These are phyloP conservation scores for Lytechinus variegatus DNA, from an alignment of 35 echinoderm and acorn worm genomes.

Conservation along the genomic window DNA sequence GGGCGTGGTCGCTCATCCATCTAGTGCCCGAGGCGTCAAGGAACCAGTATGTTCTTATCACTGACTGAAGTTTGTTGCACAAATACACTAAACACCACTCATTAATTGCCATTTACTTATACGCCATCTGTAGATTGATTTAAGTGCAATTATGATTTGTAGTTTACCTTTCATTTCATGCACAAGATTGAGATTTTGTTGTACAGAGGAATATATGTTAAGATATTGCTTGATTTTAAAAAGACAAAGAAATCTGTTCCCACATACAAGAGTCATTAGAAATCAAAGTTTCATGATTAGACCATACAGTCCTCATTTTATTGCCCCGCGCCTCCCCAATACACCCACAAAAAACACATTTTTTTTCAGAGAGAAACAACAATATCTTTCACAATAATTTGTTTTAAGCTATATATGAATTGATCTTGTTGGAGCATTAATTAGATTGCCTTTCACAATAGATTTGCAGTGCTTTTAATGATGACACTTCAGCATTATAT, in stretches of 20 bases:
- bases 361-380: too few relatives aligned
- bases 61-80: neutral
- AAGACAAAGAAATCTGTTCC: too few relatives aligned
- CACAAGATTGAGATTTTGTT: neutral
- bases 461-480: neutral
- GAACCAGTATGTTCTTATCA: slow-evolving; percentile 37
- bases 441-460: neutral
- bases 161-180: neutral
- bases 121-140: neutral
- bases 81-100: neutral
- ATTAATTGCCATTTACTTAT: neutral
- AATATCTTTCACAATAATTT: too few relatives aligned
- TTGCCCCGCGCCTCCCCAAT: too few relatives aligned
- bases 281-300: too few relatives aligned
- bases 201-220: neutral
- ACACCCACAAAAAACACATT: too few relatives aligned
- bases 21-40: slow-evolving; percentile 40
- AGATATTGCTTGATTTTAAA: too few relatives aligned
- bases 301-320: too few relatives aligned
- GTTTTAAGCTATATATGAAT: neutral
- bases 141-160: neutral
- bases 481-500: neutral
- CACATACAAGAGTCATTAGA: too few relatives aligned
- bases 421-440: neutral
- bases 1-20: slow-evolving; percentile 42